Conservation (phyloP, 2,113 vertebrate genomes). For the Poecile atricapillus region DNA sequence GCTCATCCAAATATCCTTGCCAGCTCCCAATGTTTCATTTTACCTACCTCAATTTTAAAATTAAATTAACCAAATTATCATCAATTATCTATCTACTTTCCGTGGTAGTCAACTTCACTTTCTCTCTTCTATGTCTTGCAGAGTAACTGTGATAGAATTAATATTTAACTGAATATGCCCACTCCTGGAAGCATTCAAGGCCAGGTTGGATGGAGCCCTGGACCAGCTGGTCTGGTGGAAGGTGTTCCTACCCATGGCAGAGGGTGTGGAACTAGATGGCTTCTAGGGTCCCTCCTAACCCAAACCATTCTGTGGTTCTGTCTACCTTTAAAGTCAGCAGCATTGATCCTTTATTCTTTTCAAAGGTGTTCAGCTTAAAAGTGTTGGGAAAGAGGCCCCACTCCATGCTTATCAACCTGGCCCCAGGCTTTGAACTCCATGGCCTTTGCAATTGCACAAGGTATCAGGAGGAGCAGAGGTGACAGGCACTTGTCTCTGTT, state of each 20-base stretch:
- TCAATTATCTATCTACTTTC: not conserved
- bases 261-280: not conserved
- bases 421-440: fast-evolving
- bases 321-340: not conserved
- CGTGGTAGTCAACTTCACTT: not conserved
- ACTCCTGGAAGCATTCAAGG: not conserved
- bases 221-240: not conserved
- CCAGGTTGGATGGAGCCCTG: not conserved
- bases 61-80: not conserved
- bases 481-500: not conserved
- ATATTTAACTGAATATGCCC: not conserved
- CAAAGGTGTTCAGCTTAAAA: not conserved
- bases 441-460: not conserved
- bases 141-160: not conserved
- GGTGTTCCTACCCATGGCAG: too few species aligned
- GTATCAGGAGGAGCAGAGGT: not conserved
- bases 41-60: not conserved
- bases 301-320: not conserved
- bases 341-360: not conserved
- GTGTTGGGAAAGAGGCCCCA: not conserved
- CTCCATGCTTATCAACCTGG: not conserved
- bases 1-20: not conserved
- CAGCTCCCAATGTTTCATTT: not conserved
- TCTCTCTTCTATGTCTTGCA: not conserved
- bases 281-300: not conserved